Base-by-base conservation (phyloP, 2,888 invertebrate species). In the Hyppa rectilinea region DNA sequence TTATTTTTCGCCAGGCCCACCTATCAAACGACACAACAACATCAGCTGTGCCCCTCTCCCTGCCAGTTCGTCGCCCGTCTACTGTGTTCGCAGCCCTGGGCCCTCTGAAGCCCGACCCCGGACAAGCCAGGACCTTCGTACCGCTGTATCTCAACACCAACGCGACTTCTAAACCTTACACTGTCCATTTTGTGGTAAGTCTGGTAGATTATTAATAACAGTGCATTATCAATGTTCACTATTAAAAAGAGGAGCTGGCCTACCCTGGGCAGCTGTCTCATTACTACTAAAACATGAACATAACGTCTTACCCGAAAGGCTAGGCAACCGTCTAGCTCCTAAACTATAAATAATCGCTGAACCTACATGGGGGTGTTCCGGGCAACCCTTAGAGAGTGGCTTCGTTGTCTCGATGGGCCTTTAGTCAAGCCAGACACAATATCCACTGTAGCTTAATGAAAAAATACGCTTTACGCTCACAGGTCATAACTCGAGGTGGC, bases 401-500 rank as follows among this genome's bases (percentile, higher is more conserved):
- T n/a, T n/a, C n/a, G n/a, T n/a, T n/a, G n/a, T n/a, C n/a, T n/a
- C n/a, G n/a, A n/a, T n/a, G n/a, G n/a, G n/a, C n/a, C n/a, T n/a
- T 47, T 23, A 23, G 47, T 23, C 47, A 47, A 47, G 12, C 12
- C 12, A 23, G 5, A 47, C 23, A n/a, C 9, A 1, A 45, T 10
- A 23, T 23, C n/a, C n/a, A 12, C 47, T 23, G 23, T 5, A 47
- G 23, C 12, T 12, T 23, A 47, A 47, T 47, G 6, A 23, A 49
- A 7, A 49, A n/a, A 1, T 31, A 29, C 3, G n/a, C 4, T 43
- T 50, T 59, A 43, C 23, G 26, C 12, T 53, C 14, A 17, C 85
- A 96, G 96, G 94, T 96, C 0, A 91, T 96, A 45, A 96, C 95
- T 6, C 89, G 96, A 34, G 95, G 95, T 6, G 96, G 96, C 2